Evolutionary conservation across 2,797 vertebrate genomes (phyloP).

Genomic region (Syndactyla subalaris): DNA sequence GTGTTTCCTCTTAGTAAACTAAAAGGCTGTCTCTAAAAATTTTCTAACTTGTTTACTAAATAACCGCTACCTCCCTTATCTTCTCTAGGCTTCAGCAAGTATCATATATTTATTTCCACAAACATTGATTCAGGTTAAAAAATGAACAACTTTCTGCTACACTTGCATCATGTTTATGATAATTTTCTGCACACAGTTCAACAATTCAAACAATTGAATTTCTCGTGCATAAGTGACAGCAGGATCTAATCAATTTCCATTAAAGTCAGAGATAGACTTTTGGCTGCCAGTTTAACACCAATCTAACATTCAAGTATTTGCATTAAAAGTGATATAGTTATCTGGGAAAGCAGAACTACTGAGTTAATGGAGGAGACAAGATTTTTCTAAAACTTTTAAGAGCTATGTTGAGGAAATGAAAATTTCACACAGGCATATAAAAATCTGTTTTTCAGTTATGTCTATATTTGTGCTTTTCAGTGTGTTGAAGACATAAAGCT

Average conservation of each 20-base stretch:
- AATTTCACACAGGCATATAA: background rate
- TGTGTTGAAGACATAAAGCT: background rate
- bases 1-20: background rate
- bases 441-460: background rate
- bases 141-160: background rate
- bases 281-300: background rate
- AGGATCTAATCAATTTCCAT: constrained; percentile 53
- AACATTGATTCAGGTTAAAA: background rate
- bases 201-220: constrained; percentile 27
- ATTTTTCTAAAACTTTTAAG: background rate
- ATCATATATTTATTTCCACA: background rate
- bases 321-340: background rate
- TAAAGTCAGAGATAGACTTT: constrained; percentile 36
- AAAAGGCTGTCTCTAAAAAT: background rate
- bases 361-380: background rate
- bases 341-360: background rate
- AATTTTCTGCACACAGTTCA: background rate
- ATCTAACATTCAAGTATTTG: background rate
- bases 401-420: background rate
- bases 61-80: background rate
- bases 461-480: background rate
- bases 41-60: background rate
- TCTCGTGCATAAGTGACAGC: constrained; percentile 10
- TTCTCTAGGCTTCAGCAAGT: background rate
- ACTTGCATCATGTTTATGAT: constrained; percentile 22